Base-by-base conservation (phyloP, 2,113 vertebrate genomes). In the Ornithorhynchus anatinus region DNA sequence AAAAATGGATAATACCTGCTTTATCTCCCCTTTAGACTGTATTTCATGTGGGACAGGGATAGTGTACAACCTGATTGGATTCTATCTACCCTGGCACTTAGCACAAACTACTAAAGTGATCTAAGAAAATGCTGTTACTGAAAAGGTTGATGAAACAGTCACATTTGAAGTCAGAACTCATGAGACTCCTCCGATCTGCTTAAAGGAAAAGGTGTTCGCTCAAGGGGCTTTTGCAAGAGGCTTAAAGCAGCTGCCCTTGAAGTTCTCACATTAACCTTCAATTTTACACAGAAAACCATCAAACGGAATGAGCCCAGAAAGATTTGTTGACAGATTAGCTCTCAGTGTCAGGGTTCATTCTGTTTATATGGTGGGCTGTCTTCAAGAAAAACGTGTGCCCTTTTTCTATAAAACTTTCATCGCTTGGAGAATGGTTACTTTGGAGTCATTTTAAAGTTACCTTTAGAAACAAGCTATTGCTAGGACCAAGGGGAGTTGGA, bases 121-220 rank as follows among this genome's bases (percentile, higher is more conserved):
- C 31, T 42, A 76, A 77, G 52, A 72, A 77, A 64, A 75, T 32
- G 65, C 36, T 81, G 53, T 64, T 70, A 29, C 51, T 42, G 23
- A 51, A n/a, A 5, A 36, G 72, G 25, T 13, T 64, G 44, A 84
- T 84, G 77, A 80, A 81, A 77, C 80, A 77, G 75, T 73, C 61
- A 81, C 64, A 19, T 81, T 72, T 60, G 56, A 75, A 72, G 53
- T 70, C 20, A 75, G 53, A 79, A 47, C 57, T 67, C 52, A 59
- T 33, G 51, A 58, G 72, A 29, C 42, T 75, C 59, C 72, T 54
- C 59, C 45, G 61, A 58, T 70, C 39, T 64, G 20, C 64, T 67
- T 63, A 80, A 69, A 85, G 43, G 52, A 25, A 72, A 60, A 81
- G 33, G 67, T 33, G 35, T 42, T 79, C 59, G 23, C 40, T 75